These are phyloP conservation scores for Sorex maritimensis DNA, from an alignment of 2,797 vertebrate species.

Conservation along the genomic window DNA sequence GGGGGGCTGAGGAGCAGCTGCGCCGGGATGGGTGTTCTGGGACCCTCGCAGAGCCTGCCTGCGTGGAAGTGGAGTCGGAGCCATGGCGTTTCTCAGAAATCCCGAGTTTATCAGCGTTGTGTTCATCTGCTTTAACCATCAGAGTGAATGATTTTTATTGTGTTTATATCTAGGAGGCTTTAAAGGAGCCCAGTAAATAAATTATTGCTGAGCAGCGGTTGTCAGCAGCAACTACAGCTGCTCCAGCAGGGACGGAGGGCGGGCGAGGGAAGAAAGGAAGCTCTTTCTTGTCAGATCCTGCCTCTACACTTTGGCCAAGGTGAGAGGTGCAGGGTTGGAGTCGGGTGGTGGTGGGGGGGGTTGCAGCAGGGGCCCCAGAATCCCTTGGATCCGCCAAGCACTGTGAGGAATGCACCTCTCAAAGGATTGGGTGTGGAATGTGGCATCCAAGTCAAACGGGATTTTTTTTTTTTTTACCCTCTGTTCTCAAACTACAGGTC, in stretches of 20 bases:
- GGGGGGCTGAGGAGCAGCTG: conserved; percentile 28
- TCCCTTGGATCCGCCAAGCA: neutral
- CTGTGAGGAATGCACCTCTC: neutral
- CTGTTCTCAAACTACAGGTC: conserved; percentile 51
- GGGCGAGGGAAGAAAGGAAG: neutral
- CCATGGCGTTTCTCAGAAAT: conserved; percentile 43
- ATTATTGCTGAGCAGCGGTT: conserved; percentile 59
- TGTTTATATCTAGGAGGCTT: conserved; percentile 65
- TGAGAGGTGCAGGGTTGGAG: neutral
- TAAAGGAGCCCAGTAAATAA: conserved; percentile 73
- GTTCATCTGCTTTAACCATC: conserved; percentile 55
- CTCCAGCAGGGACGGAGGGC: neutral
- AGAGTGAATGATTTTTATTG: conserved; percentile 59
- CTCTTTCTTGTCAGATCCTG: neutral
- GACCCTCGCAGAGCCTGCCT: conserved; percentile 37
- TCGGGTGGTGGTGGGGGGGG: too few relatives aligned
- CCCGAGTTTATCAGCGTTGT: conserved; percentile 43
- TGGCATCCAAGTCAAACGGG: conserved; percentile 42
- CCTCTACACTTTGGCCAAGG: neutral
- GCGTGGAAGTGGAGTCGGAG: conserved; percentile 40
- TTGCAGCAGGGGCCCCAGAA: neutral
- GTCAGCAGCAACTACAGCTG: conserved; percentile 22
- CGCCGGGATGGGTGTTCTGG: neutral
- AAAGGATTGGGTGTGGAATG: conserved; percentile 31
- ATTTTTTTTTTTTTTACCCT: conserved; percentile 17